Evolutionary conservation across 2,888 invertebrate genomes (phyloP), one percentile per base, ranked within the genome.

Genomic region (Philereme transversata): DNA sequence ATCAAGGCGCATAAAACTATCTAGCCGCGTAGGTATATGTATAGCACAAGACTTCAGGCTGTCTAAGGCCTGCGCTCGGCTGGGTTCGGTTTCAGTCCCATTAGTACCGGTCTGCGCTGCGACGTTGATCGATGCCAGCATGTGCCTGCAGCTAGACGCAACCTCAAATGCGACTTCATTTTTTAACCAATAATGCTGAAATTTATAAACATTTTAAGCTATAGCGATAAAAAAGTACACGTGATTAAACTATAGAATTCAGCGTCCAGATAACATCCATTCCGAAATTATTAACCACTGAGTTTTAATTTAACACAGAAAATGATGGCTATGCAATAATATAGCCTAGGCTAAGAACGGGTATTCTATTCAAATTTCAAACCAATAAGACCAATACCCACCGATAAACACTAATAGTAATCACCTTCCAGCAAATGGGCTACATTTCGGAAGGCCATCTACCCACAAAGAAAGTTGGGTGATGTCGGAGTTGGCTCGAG

Each of bases 91-190:
- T 75, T 76, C 72, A 70, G 73, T 64, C 70, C 82, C 81, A 86
- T 87, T 86, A 86, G 84, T 84, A 82, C 80, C 82, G 81, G 76
- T 82, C 78, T 71, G 70, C 64, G 64, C 70, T 61, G 69, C 76
- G 87, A 86, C 86, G 77, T 84, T 87, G 87, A 88, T 84, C 78
- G 86, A 88, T 88, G 86, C 76, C 64, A 61, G 53, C 72, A 68
- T 47, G 35, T 73, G 70, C 71, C 75, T 72, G 75, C 71, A 58
- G 65, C 72, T 22, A 22, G 79, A 78, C 82, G 78, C 77, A 74
- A 72, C 74, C 73, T 65, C 69, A 69, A 65, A 67, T 60, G 56
- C 51, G 62, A 63, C 56, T 56, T 33, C 45, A 63, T 46, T 59
- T 62, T 63, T 49, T 40, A 56, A 48, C 48, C 57, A 43, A 47